A percentile compares a stretch with the other conserved stretches of the same genome.
Evolutionary conservation across 35 echinoderm and acorn worm genomes (phyloP).

Genomic region (Nesometra sesokonis): DNA sequence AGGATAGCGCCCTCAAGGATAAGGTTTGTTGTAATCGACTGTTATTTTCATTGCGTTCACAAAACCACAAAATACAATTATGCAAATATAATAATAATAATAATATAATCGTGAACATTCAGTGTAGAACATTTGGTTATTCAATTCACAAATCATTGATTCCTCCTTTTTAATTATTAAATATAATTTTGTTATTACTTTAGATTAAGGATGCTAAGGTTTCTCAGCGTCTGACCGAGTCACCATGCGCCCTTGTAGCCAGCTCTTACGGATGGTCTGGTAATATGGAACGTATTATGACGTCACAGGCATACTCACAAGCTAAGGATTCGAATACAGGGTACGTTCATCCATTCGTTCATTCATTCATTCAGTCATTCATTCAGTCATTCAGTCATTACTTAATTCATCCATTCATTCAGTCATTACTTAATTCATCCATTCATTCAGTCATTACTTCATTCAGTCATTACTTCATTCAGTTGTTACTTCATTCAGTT

Average conservation of each 20-base stretch:
- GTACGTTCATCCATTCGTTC: conserved; percentile 22
- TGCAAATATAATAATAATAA: too few relatives aligned
- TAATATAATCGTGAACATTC: background rate
- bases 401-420: too few relatives aligned
- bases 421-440: too few relatives aligned
- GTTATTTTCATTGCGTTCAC: too few relatives aligned
- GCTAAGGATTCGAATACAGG: conserved; percentile 57
- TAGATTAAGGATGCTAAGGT: conserved; percentile 98
- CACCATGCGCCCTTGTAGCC: conserved; percentile 86
- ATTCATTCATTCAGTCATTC: too few relatives aligned
- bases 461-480: too few relatives aligned
- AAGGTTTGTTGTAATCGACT: conserved; percentile 26
- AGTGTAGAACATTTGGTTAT: too few relatives aligned
- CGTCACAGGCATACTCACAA: conserved; percentile 88
- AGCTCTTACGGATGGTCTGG: conserved; percentile 99
- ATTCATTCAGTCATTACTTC: too few relatives aligned
- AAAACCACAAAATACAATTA: too few relatives aligned
- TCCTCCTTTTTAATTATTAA: background rate
- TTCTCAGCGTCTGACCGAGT: conserved; percentile 63
- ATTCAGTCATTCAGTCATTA: too few relatives aligned
- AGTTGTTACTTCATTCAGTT: too few relatives aligned
- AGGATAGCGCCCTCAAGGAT: conserved; percentile 80
- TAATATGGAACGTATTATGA: conserved; percentile 99
- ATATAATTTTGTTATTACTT: background rate
- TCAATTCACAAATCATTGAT: too few relatives aligned